phyloP scores from a whole-genome alignment of 2,888 invertebrate genomes.

The Rhagium mordax region DNA sequence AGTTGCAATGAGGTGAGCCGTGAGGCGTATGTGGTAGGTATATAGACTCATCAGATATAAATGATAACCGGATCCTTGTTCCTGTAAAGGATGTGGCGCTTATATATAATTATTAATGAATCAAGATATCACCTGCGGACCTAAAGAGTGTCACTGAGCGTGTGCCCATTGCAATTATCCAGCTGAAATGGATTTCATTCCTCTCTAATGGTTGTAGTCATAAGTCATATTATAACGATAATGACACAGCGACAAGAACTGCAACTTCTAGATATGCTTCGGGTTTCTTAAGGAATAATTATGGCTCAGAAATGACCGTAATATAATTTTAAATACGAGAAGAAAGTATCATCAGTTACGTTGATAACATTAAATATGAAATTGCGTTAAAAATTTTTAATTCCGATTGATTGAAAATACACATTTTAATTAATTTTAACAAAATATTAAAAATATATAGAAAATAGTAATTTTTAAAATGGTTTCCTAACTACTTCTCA shows the following conservation, averaged over 20 bases:
- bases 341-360: background rate
- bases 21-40: slow-evolving; percentile 11
- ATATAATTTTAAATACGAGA: background rate
- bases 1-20: slow-evolving; percentile 5
- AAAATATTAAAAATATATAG: no score
- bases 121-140: slow-evolving; percentile 36
- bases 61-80: slow-evolving; percentile 20
- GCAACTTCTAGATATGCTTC: background rate
- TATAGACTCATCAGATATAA: background rate
- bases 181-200: slow-evolving; percentile 42
- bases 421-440: no score
- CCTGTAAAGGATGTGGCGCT: slow-evolving; percentile 31
- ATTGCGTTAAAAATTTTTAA: no score
- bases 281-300: background rate
- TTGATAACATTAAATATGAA: no score
- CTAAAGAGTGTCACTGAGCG: slow-evolving; percentile 35
- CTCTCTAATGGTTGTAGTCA: slow-evolving; percentile 36
- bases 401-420: no score
- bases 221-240: slow-evolving; percentile 40
- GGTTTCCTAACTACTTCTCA: no score
- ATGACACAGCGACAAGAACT: slow-evolving; percentile 29
- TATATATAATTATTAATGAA: slow-evolving; percentile 36
- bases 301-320: background rate
- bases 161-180: slow-evolving; percentile 35
- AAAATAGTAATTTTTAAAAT: no score